Evolutionary conservation across 2,888 invertebrate genomes (phyloP), one percentile per base, ranked within the genome.

Genomic region (Disparrhopalites patrizii): DNA sequence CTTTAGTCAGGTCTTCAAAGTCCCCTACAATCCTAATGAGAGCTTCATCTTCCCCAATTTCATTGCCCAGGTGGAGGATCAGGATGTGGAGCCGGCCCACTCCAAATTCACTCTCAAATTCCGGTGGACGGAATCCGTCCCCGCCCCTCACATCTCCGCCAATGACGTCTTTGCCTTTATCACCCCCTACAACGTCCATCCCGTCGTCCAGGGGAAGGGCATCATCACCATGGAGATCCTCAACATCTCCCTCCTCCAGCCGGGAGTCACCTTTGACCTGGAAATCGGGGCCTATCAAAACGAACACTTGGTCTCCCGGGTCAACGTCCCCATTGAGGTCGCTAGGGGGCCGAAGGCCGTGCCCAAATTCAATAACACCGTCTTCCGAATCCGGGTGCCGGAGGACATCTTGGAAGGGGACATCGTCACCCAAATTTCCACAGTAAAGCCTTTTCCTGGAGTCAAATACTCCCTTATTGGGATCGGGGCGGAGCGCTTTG

Each of bases 391-490:
- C 57, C 85, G 86, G 0, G 86, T 91, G 66, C 86, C 89, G 0
- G 91, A 91, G 80, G 89, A 90, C 73, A 85, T 89, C 27, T 47
- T 33, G 27, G 71, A 70, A 62, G 73, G 73, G 36, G 73, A 71
- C 40, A 30, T 72, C 18, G 67, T 74, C 57, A 70, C 73, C 8
- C 64, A 58, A 36, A 69, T 74, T 31, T 66, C 69, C 0, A 72
- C 72, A 1, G 66, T 67, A 57, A 65, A 72, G 23, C 64, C 68
- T 43, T 68, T 74, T n/a, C 70, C 70, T 1, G 69, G 66, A 5
- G 81, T 93, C 0, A 85, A 84, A 15, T 93, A 92, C 77, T 82
- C 84, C 0, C 77, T 93, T 0, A 85, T 87, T 65, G 92, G 93
- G 8, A 89, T 90, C 76, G 90, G 90, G 0, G 86, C 89, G 0